phyloP scores from a whole-genome alignment of 1,140 invertebrate genomes.

The Condylostylus longicornis region DNA sequence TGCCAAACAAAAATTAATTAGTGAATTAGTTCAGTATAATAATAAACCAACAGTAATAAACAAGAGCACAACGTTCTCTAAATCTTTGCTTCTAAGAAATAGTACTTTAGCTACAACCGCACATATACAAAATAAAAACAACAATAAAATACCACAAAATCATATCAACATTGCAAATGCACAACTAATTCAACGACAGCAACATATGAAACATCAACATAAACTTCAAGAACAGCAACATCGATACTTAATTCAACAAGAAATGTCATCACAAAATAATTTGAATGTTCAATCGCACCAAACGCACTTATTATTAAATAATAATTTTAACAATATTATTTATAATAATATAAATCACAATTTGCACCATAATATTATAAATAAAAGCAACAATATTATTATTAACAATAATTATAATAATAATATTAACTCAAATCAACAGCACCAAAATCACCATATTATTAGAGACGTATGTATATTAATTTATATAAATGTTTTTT shows the following conservation, averaged over 20 bases:
- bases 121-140: too few species aligned
- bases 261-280: too few species aligned
- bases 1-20: constrained; percentile 89
- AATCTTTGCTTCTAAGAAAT: constrained; percentile 1
- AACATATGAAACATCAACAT: background rate
- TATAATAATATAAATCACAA: too few species aligned
- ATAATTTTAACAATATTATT: background rate
- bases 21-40: too few species aligned
- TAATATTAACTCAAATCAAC: constrained; percentile 21
- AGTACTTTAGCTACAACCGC: background rate
- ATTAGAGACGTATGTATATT: constrained; percentile 33
- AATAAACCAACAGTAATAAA: constrained; percentile 12
- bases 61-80: constrained; percentile 8
- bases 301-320: too few species aligned
- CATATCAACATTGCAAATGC: background rate
- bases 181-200: background rate
- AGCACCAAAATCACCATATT: constrained; percentile 33
- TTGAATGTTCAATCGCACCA: too few species aligned
- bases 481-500: background rate
- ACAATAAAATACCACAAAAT: constrained; percentile 7
- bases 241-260: background rate
- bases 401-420: constrained; percentile 7
- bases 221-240: constrained; percentile 1
- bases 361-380: too few species aligned
- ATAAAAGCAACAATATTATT: constrained; percentile 1